These are phyloP conservation scores for Anastrepha obliqua DNA, from an alignment of 1,140 invertebrate species.

Conservation along the genomic window DNA sequence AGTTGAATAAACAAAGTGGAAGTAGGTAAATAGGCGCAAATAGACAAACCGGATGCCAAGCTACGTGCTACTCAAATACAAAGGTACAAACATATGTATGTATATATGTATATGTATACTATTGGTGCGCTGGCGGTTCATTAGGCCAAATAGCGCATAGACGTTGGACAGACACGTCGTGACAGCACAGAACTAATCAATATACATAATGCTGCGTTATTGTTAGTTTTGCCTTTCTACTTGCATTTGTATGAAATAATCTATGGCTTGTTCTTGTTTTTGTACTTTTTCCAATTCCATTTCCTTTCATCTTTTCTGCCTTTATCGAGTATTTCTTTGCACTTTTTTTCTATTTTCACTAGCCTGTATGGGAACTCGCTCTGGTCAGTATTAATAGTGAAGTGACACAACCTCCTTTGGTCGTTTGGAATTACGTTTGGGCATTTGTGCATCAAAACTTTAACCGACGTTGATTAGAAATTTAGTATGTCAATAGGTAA, in stretches of 20 bases:
- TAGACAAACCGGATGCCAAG: neutral
- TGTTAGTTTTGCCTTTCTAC: neutral
- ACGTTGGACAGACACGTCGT: neutral
- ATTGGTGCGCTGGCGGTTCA: neutral
- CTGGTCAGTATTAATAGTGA: neutral
- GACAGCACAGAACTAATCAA: slow-evolving; percentile 24
- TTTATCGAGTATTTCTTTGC: neutral
- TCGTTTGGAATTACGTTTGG: neutral
- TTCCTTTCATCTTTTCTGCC: no score
- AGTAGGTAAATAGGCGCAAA: neutral
- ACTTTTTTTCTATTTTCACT: neutral
- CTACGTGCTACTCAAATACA: neutral
- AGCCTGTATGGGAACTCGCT: neutral
- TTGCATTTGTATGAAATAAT: no score
- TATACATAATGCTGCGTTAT: neutral
- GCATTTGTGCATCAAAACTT: neutral
- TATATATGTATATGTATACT: neutral
- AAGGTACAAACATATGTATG: neutral
- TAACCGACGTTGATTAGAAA: no score
- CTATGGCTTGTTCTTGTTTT: no score
- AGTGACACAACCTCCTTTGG: neutral
- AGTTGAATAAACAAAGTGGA: neutral
- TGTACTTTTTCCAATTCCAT: no score
- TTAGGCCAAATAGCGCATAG: slow-evolving; percentile 19
- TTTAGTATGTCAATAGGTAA: no score